phyloP scores from a whole-genome alignment of 53 echinoderm and acorn worm species.

The Glandiceps talaboti region DNA sequence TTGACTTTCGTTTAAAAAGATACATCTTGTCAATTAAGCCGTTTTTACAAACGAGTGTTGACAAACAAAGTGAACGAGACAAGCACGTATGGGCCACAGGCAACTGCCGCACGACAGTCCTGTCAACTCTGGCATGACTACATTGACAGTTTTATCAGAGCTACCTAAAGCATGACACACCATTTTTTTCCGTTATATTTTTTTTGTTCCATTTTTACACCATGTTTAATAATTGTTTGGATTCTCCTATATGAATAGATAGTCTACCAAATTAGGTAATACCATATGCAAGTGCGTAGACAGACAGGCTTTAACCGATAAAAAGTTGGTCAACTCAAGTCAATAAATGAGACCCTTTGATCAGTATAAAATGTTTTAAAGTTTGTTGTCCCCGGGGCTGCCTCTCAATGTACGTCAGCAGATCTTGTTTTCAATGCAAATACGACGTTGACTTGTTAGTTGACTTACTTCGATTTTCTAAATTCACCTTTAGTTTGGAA shows the following conservation, averaged over 20 bases:
- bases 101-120: too few species aligned
- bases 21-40: neutral
- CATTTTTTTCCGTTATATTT: too few species aligned
- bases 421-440: neutral
- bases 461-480: neutral
- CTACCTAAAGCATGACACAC: too few species aligned
- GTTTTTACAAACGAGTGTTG: neutral
- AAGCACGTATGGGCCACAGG: too few species aligned
- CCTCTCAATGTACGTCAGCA: neutral
- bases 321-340: neutral
- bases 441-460: neutral
- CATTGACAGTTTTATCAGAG: too few species aligned
- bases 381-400: neutral
- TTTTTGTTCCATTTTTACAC: too few species aligned
- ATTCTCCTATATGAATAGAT: too few species aligned
- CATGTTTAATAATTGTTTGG: too few species aligned
- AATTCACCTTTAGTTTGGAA: neutral
- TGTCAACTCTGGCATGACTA: too few species aligned
- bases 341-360: neutral
- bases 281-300: too few species aligned
- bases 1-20: neutral
- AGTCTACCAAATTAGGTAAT: too few species aligned
- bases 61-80: neutral
- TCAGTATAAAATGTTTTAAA: neutral
- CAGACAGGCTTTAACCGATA: too few species aligned